Evolutionary conservation across 1,140 invertebrate genomes (phyloP).

Genomic region (Hypothenemus hampei): DNA sequence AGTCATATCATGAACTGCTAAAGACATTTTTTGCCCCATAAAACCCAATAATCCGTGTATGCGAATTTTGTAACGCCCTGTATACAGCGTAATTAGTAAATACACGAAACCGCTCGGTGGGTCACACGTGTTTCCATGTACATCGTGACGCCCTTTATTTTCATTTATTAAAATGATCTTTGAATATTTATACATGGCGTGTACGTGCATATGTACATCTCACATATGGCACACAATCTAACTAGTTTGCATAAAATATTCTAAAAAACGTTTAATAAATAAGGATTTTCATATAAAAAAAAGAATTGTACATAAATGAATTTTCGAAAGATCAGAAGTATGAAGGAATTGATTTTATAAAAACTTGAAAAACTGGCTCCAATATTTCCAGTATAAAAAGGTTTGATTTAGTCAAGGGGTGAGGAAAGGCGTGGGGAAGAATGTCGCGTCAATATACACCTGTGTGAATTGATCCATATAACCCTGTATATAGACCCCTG

Average conservation of each 20-base stretch:
- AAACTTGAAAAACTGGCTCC: too few relatives aligned
- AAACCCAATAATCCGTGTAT: too few relatives aligned
- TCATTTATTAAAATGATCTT: conserved; percentile 33
- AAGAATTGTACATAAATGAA: too few relatives aligned
- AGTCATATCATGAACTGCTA: too few relatives aligned
- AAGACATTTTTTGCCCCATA: too few relatives aligned
- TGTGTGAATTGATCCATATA: conserved; percentile 34
- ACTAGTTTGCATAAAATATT: conserved; percentile 26
- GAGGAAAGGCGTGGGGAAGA: conserved; percentile 12
- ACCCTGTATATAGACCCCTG: conserved; percentile 29
- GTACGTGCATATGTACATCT: conserved; percentile 14
- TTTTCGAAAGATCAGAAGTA: too few relatives aligned
- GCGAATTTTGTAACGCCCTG: too few relatives aligned
- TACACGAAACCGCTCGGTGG: conserved; percentile 25
- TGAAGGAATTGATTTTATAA: too few relatives aligned
- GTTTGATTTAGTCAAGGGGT: background rate
- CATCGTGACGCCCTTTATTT: conserved; percentile 27
- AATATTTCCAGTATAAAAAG: too few relatives aligned
- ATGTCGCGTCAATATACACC: conserved; percentile 28
- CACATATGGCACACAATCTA: conserved; percentile 17
- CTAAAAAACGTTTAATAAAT: background rate
- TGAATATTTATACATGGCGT: conserved; percentile 31
- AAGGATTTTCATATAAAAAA: too few relatives aligned
- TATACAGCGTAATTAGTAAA: conserved; percentile 31
- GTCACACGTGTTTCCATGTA: conserved; percentile 29